Conservation (phyloP, 2,888 invertebrate genomes). For the Nasonia oneida region DNA sequence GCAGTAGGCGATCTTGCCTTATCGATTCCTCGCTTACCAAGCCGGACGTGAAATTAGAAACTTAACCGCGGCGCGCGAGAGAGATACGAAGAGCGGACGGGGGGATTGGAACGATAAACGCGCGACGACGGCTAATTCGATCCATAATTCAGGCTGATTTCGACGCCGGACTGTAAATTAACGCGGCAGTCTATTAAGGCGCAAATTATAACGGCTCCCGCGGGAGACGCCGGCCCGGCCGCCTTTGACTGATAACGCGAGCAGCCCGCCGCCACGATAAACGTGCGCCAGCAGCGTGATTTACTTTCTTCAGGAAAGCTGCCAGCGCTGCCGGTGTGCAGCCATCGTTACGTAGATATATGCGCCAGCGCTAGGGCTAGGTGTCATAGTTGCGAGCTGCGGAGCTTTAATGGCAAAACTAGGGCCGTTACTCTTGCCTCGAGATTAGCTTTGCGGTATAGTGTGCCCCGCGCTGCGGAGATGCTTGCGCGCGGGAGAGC, state of each 20-base stretch:
- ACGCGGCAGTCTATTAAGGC: slow-evolving; percentile 66
- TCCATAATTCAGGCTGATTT: slow-evolving; percentile 72
- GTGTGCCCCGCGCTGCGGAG: background rate
- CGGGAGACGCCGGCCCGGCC: background rate
- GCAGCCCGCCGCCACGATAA: background rate
- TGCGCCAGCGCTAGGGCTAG: background rate
- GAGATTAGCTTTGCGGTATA: background rate
- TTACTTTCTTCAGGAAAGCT: slow-evolving; percentile 33
- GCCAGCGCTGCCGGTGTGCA: background rate
- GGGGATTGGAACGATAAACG: background rate
- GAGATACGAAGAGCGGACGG: slow-evolving; percentile 9
- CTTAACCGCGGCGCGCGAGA: slow-evolving; percentile 17
- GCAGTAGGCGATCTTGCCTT: slow-evolving; percentile 38
- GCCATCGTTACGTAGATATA: background rate
- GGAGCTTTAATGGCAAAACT: slow-evolving; percentile 40
- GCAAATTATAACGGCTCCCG: slow-evolving; percentile 24
- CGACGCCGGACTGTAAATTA: slow-evolving; percentile 69
- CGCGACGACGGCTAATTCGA: slow-evolving; percentile 66
- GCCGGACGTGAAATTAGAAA: slow-evolving; percentile 60
- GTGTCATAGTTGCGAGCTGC: slow-evolving; percentile 5
- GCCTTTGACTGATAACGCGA: slow-evolving; percentile 48
- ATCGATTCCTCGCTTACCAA: slow-evolving; percentile 43
- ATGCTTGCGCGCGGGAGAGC: background rate
- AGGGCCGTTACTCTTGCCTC: slow-evolving; percentile 28
- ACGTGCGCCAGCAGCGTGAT: slow-evolving; percentile 23